Conservation (phyloP, 2,113 vertebrate genomes). For the Heterotilapia buettikoferi region DNA sequence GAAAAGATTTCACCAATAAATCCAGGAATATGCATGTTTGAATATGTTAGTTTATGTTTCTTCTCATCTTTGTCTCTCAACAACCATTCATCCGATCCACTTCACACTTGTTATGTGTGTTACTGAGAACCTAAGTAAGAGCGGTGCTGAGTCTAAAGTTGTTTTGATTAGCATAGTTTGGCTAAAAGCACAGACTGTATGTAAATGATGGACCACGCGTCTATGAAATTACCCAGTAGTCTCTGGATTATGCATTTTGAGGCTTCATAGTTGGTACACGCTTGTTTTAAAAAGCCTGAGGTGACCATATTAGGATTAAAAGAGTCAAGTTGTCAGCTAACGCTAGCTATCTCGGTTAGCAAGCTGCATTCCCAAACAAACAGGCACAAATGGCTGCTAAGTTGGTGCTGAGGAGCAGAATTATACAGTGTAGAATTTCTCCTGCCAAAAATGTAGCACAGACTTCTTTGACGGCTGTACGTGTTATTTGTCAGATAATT, state of each 20-base stretch:
- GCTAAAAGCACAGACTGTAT: neutral
- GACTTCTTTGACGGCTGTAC: accelerated
- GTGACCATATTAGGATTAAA: neutral
- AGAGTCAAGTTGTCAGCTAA: neutral
- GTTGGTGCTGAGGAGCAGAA: neutral
- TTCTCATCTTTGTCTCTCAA: neutral
- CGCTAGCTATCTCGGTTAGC: neutral
- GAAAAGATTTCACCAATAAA: neutral
- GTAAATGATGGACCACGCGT: accelerated
- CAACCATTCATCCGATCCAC: neutral
- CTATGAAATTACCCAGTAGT: neutral
- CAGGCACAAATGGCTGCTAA: neutral
- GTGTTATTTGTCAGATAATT: accelerated
- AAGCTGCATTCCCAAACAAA: neutral
- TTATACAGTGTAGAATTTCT: neutral
- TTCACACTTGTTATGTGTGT: neutral
- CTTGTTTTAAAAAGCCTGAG: neutral
- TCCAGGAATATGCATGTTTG: neutral
- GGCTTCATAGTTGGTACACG: neutral
- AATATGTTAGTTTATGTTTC: neutral
- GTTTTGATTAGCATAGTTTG: neutral
- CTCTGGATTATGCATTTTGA: neutral
- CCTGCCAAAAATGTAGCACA: neutral
- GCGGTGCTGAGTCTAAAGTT: neutral
- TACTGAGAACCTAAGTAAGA: neutral